Evolutionary conservation across 2,113 vertebrate genomes (phyloP).

Genomic region (Neopipo cinnamomea): DNA sequence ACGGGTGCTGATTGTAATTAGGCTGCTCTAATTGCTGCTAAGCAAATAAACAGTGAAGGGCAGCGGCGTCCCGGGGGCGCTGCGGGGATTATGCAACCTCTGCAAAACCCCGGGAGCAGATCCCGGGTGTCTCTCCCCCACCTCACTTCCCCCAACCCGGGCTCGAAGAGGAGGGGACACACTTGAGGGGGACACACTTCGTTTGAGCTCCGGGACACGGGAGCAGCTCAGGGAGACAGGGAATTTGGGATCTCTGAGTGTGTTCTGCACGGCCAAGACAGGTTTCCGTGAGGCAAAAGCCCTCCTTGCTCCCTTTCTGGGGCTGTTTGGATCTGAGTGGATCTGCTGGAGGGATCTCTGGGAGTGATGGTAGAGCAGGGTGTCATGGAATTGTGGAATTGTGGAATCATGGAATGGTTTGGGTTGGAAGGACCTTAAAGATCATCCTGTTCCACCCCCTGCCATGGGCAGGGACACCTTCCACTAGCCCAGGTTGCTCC

Average conservation of each 20-base stretch:
- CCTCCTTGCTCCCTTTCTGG: not conserved
- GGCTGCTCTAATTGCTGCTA: not conserved
- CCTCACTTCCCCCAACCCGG: not conserved
- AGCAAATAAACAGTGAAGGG: constrained; percentile 17
- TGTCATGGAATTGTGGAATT: not conserved
- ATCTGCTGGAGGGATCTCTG: not conserved
- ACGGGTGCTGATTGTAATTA: constrained; percentile 24
- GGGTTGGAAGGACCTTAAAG: accelerated
- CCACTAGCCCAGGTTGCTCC: not conserved
- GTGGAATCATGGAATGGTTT: accelerated
- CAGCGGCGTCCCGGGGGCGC: not conserved
- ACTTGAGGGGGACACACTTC: accelerated
- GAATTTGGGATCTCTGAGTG: accelerated
- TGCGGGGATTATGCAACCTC: not conserved
- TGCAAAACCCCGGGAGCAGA: not conserved
- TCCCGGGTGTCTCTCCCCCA: accelerated
- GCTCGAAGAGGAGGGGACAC: accelerated
- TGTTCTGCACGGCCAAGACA: accelerated
- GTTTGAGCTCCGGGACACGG: accelerated
- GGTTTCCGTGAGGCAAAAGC: accelerated
- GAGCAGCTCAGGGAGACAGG: not conserved
- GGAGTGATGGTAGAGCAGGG: not conserved
- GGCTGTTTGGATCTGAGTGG: not conserved
- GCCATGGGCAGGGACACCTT: not conserved
- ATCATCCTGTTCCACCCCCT: not conserved